Base-by-base conservation (phyloP, 2,888 invertebrate species). In the Frankliniella fusca region DNA sequence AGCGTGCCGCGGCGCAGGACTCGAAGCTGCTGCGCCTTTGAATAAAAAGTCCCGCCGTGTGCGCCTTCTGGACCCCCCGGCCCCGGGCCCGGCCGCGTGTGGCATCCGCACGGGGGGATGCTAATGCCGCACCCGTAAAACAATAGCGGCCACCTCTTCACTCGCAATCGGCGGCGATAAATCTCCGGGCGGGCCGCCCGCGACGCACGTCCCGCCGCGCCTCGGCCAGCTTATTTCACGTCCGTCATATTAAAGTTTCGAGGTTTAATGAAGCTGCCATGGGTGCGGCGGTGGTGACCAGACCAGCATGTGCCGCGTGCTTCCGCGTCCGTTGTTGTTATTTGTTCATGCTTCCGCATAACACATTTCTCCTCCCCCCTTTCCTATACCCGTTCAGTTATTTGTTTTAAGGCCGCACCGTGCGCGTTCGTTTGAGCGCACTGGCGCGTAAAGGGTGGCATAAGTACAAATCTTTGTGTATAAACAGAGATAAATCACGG, bases 101-200 rank as follows among this genome's bases (percentile, higher is more conserved):
- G 38, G 38, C 38, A 38, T 5, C 38, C 38, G 38, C 5, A 38
- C 38, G 2, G 38, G 70, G 3, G 27, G 70, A 76, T 76, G 70
- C 70, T 76, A 76, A 76, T 76, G 61, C 18, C 61, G 11, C 54
- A 20, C 27, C 27, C 70, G 23, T 76, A 76, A 76, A 76, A 76
- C 70, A 76, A 76, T 76, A 27, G 23, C 23, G 70, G 70, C 27
- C 70, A 11, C 11, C 70, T 76, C 70, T 76, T 27, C 23, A 27
- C 70, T 23, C 70, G 12, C 70, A 27, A 76, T 9, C 70, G n/a
- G 23, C 70, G 70, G 23, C 70, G 27, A 76, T 76, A 76, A 76
- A 76, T 76, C 70, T 27, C 27, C 8, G 70, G 23, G 9, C 11
- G 70, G 3, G 23, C 23, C 38, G 38, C 38, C 38, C 38, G 38